Evolutionary conservation across 2,888 invertebrate species (phyloP).

Genomic region (Calephelis perditalis): DNA sequence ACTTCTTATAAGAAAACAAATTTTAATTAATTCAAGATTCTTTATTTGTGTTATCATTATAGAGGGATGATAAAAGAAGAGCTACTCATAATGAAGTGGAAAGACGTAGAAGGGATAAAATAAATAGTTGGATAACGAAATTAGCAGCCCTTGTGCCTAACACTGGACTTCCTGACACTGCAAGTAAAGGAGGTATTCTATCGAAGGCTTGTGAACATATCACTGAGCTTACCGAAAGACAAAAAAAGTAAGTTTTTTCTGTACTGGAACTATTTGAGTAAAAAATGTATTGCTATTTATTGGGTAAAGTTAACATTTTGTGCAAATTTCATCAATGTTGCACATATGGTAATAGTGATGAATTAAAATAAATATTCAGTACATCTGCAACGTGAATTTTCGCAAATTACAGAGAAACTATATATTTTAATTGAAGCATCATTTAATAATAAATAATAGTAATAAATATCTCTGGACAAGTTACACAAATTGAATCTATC

Average conservation of each 20-base stretch:
- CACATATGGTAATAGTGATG: no score
- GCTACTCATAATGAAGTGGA: constrained; percentile 98
- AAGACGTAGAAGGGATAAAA: constrained; percentile 94
- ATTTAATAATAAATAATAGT: no score
- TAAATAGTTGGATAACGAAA: constrained; percentile 97
- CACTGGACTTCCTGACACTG: constrained; percentile 80
- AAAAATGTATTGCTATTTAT: no score
- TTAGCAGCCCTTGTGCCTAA: constrained; percentile 91
- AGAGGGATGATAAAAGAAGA: constrained; percentile 92
- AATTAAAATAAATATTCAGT: no score
- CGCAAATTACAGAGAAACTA: no score
- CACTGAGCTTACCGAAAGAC: constrained; percentile 86
- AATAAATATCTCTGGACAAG: no score
- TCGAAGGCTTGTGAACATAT: constrained; percentile 98
- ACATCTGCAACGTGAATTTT: no score
- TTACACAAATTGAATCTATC: no score
- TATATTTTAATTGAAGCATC: no score
- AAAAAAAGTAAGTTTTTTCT: constrained; percentile 78
- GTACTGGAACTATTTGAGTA: background rate
- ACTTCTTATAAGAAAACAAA: background rate
- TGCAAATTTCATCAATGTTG: no score
- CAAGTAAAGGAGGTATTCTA: constrained; percentile 95
- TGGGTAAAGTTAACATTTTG: no score
- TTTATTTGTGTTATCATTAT: constrained; percentile 30
- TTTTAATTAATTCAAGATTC: background rate